Percentiles rank a stretch among this genome's conserved stretches.
Evolutionary conservation across 2,113 vertebrate genomes (phyloP).

Genomic region (Psittacara wagleri): DNA sequence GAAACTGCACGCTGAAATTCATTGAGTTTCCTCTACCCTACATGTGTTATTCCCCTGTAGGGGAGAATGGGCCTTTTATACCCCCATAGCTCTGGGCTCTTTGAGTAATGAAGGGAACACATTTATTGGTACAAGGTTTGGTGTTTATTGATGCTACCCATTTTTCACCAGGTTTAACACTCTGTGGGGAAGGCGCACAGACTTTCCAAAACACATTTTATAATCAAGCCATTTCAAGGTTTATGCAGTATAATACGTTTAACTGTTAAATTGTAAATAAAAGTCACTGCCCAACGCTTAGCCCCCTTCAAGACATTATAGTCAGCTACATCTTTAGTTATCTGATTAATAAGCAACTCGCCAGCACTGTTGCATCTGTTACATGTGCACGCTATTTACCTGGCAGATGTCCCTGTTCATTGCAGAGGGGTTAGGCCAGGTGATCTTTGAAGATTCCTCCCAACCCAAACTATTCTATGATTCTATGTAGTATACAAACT

Average conservation of each 20-base stretch:
- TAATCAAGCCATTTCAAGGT: conserved; percentile 77
- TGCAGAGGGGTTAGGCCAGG: background rate
- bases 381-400: background rate
- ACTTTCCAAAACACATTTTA: conserved; percentile 77
- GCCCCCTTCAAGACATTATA: conserved; percentile 46
- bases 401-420: background rate
- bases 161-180: conserved; percentile 80
- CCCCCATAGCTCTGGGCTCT: conserved; percentile 42
- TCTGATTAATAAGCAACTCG: conserved; percentile 70
- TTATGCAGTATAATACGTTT: conserved; percentile 69
- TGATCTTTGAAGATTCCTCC: background rate
- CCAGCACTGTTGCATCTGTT: conserved; percentile 7
- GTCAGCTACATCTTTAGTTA: conserved; percentile 73
- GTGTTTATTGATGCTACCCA: conserved; percentile 80
- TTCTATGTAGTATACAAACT: background rate
- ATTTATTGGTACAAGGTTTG: conserved; percentile 76
- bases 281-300: conserved; percentile 62
- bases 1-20: conserved; percentile 31
- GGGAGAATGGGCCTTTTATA: conserved; percentile 67
- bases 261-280: conserved; percentile 77
- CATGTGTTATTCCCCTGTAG: conserved; percentile 54
- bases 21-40: conserved; percentile 26
- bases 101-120: conserved; percentile 73
- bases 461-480: background rate
- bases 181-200: conserved; percentile 76